phyloP scores from a whole-genome alignment of 2,888 invertebrate genomes.

The Drosophila fungiperda region DNA sequence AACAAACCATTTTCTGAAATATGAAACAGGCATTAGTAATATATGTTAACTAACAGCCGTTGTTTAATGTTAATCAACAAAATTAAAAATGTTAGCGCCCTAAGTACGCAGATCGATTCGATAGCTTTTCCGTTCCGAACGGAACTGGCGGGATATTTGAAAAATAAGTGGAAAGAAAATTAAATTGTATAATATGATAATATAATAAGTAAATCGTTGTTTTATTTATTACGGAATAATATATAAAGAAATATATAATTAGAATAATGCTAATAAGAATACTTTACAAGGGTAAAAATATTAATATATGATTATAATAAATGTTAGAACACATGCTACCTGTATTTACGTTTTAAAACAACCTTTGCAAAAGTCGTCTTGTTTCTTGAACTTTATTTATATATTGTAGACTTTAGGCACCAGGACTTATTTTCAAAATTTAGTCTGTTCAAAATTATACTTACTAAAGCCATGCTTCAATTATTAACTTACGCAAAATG shows the following conservation, averaged over 20 bases:
- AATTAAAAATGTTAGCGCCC: conserved; percentile 1
- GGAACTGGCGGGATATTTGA: background rate
- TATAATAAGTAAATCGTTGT: no score
- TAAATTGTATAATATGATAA: no score
- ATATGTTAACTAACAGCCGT: background rate
- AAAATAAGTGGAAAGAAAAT: background rate
- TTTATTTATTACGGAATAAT: no score
- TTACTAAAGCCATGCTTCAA: conserved; percentile 33
- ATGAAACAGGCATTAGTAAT: background rate
- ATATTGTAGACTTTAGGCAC: background rate
- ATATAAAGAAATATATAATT: no score
- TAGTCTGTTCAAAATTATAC: background rate
- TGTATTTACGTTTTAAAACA: background rate
- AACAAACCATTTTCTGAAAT: background rate
- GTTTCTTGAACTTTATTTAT: background rate
- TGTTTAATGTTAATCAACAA: conserved; percentile 16
- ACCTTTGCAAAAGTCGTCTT: background rate
- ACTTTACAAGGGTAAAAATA: background rate
- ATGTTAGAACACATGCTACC: background rate
- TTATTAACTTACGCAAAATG: conserved; percentile 17
- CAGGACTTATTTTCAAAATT: background rate
- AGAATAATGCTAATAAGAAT: no score
- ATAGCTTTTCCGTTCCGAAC: background rate
- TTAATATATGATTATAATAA: background rate
- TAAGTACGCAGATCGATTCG: background rate